Evolutionary conservation across 2,888 invertebrate species (phyloP).

Genomic region (Zootermopsis nevadensis): DNA sequence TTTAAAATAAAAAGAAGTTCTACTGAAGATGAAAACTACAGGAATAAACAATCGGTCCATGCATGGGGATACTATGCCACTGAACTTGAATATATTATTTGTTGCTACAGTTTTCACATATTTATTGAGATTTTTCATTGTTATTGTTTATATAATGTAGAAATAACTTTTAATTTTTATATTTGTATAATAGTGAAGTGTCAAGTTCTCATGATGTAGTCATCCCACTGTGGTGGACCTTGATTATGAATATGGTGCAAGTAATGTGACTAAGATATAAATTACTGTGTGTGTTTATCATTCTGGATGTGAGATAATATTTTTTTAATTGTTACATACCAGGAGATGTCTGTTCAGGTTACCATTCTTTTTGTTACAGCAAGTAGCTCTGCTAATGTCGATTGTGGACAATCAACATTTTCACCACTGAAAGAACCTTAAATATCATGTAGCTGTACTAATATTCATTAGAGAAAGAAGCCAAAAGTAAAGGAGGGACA

Average conservation of each 20-base stretch:
- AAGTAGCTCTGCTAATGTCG: background rate
- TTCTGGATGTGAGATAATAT: background rate
- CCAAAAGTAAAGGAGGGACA: background rate
- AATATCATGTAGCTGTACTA: too few relatives aligned
- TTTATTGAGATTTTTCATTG: slow-evolving; percentile 16
- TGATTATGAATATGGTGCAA: background rate
- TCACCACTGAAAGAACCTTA: too few relatives aligned
- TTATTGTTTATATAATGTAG: slow-evolving; percentile 15
- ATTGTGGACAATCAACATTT: too few relatives aligned
- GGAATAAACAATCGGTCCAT: background rate
- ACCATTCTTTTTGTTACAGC: slow-evolving; percentile 1
- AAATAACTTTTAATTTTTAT: background rate
- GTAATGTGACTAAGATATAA: background rate
- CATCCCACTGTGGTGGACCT: background rate
- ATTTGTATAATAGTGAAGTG: background rate
- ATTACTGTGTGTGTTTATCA: background rate
- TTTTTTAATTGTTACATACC: background rate
- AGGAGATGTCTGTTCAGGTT: background rate
- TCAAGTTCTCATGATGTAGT: too few relatives aligned
- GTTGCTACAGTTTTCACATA: slow-evolving; percentile 3
- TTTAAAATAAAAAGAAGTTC: background rate
- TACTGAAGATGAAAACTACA: background rate
- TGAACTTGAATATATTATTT: background rate
- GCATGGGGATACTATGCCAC: background rate
- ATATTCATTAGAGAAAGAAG: too few relatives aligned